phyloP scores from a whole-genome alignment of 2,113 vertebrate genomes.

The Mungos mungo region DNA sequence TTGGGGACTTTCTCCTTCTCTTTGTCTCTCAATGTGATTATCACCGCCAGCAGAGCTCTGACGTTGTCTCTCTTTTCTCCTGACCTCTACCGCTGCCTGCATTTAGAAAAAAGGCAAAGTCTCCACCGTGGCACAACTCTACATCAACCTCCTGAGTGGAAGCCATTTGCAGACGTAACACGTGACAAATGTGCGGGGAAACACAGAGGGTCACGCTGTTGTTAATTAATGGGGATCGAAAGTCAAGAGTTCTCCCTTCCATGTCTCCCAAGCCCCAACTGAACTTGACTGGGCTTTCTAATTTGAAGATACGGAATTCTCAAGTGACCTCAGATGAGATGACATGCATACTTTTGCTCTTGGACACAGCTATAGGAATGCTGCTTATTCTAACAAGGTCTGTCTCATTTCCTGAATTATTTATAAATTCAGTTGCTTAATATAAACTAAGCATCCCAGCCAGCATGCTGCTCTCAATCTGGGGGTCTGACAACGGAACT shows the following conservation, averaged over 20 bases:
- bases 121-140: background rate
- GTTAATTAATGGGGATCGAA: no score
- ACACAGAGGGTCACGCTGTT: no score
- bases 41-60: background rate
- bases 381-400: constrained; percentile 3
- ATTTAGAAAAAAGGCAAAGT: background rate
- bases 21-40: background rate
- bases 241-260: background rate
- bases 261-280: background rate
- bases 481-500: background rate
- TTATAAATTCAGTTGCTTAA: constrained; percentile 41
- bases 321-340: background rate
- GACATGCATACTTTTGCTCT: background rate
- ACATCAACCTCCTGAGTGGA: background rate
- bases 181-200: background rate
- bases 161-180: background rate
- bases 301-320: background rate
- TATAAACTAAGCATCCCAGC: background rate
- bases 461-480: background rate
- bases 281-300: background rate
- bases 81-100: background rate
- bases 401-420: constrained; percentile 53
- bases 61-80: background rate
- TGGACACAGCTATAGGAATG: background rate
- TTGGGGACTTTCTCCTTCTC: background rate